Percentiles rank a stretch among this genome's conserved stretches.
These are phyloP conservation scores for Eptesicus fuscus DNA, from an alignment of 2,113 vertebrate species.

Conservation along the genomic window DNA sequence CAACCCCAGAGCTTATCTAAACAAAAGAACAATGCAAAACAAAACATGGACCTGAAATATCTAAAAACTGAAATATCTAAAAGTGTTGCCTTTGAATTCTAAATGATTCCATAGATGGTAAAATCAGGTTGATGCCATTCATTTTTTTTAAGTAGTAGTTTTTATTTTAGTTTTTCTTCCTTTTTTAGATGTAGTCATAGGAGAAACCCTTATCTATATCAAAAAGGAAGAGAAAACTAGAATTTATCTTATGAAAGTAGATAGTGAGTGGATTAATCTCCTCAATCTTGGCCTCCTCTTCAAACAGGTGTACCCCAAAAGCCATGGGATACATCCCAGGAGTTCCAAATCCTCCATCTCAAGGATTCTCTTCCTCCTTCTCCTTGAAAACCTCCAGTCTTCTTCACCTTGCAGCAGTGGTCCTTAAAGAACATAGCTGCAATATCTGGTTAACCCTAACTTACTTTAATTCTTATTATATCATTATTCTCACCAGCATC, in stretches of 20 bases:
- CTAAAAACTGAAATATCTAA: not conserved
- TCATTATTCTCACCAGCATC: not conserved
- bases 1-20: not conserved
- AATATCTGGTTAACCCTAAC: not conserved
- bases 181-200: not conserved
- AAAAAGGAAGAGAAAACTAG: not conserved
- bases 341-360: not conserved
- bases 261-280: not conserved
- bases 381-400: not conserved
- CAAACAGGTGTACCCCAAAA: rapidly evolving
- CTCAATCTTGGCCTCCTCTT: not conserved
- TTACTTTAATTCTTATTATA: not conserved
- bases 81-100: not conserved
- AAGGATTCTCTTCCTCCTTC: not conserved
- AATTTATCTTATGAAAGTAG: not conserved
- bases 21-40: not conserved
- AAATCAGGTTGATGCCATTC: not conserved
- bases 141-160: not conserved
- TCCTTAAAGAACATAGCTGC: not conserved
- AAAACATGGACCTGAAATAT: not conserved
- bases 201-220: not conserved
- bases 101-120: not conserved
- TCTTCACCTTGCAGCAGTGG: not conserved
- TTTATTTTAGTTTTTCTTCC: not conserved
- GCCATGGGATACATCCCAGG: not conserved